Conservation (phyloP, 2,797 vertebrate genomes). For the Pseudomugil tenellus region DNA sequence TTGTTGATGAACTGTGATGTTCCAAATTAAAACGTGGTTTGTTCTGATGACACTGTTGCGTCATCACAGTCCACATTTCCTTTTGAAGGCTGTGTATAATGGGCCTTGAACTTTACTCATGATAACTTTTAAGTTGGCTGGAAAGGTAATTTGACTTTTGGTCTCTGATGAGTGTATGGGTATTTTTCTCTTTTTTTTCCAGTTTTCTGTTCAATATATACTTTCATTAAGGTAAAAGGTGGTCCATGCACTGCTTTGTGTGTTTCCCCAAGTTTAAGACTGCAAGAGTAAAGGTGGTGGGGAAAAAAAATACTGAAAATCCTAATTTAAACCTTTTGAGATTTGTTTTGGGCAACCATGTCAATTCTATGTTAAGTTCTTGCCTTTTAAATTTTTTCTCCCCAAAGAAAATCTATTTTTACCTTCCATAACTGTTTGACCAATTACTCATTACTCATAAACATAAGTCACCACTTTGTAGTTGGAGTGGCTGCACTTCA, state of each 20-base stretch:
- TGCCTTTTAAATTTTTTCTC: conserved; percentile 27
- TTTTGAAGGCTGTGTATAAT: conserved; percentile 63
- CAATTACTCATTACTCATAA: conserved; percentile 81
- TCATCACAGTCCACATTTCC: conserved; percentile 66
- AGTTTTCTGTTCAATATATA: conserved; percentile 20
- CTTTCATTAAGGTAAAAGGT: conserved; percentile 16
- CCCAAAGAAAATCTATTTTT: conserved; percentile 79
- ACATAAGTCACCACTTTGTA: conserved; percentile 79
- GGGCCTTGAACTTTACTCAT: conserved; percentile 63
- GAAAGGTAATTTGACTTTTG: conserved; percentile 47
- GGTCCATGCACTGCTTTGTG: conserved; percentile 32
- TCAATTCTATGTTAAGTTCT: conserved; percentile 45
- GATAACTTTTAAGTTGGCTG: conserved; percentile 58
- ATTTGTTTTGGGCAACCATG: conserved; percentile 49
- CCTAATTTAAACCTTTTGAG: conserved; percentile 62
- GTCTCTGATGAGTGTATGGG: conserved; percentile 28
- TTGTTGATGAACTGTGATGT: conserved; percentile 69
- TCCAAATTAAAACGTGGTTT: conserved; percentile 68
- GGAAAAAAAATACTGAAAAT: conserved; percentile 34
- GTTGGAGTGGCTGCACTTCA: conserved; percentile 56
- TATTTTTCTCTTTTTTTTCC: conserved; percentile 18
- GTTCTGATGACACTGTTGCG: conserved; percentile 76
- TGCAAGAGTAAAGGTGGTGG: conserved; percentile 4
- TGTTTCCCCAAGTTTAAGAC: conserved; percentile 31
- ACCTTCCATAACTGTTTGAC: conserved; percentile 76